phyloP scores from a whole-genome alignment of 2,888 invertebrate species.

The Agrilus biguttatus region DNA sequence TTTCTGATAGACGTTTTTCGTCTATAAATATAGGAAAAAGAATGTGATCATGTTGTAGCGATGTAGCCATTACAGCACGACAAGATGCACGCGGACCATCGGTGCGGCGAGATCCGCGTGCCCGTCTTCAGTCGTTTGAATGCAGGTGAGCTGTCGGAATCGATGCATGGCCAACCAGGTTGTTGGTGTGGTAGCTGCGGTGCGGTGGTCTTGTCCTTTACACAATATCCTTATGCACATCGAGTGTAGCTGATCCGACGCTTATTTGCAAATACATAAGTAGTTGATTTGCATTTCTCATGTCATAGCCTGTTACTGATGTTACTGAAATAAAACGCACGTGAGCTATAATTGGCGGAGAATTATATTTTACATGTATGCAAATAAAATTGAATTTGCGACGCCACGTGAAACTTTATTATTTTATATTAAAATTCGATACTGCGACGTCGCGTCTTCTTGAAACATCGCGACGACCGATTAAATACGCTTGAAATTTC shows the following conservation, averaged over 20 bases:
- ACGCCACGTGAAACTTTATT: background rate
- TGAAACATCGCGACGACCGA: too few species aligned
- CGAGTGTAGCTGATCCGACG: conserved; percentile 7
- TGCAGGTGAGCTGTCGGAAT: too few species aligned
- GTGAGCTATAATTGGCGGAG: conserved; percentile 3
- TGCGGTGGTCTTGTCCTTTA: conserved; percentile 10
- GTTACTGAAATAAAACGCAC: conserved; percentile 3
- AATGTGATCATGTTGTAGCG: too few species aligned
- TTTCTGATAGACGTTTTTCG: too few species aligned
- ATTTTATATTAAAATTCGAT: conserved; percentile 3
- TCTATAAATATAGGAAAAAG: too few species aligned
- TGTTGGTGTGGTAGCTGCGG: conserved; percentile 7
- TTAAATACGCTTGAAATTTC: too few species aligned
- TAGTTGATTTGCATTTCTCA: conserved; percentile 10
- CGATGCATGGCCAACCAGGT: too few species aligned
- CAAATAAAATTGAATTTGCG: conserved; percentile 3
- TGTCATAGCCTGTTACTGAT: conserved; percentile 6
- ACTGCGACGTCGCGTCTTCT: too few species aligned
- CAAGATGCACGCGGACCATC: too few species aligned
- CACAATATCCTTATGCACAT: conserved; percentile 8
- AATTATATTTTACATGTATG: background rate
- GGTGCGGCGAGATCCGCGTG: too few species aligned
- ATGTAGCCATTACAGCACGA: too few species aligned
- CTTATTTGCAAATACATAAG: conserved; percentile 12
- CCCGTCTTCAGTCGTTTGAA: too few species aligned